Conservation (phyloP, 2,797 vertebrate genomes). For the Nyctibius grandis region DNA sequence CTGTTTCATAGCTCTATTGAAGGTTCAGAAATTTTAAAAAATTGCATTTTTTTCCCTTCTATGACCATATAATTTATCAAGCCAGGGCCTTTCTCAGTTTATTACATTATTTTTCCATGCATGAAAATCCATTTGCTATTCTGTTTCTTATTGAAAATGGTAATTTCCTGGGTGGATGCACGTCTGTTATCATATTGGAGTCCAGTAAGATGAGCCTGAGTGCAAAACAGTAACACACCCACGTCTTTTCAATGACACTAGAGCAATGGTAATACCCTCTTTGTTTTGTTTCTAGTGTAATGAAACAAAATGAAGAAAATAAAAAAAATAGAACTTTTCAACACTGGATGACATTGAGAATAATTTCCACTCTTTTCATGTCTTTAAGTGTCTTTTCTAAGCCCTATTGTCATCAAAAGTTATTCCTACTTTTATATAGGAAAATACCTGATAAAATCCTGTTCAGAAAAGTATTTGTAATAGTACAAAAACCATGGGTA, state of each 20-base stretch:
- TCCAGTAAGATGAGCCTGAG: constrained; percentile 13
- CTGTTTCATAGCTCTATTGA: constrained; percentile 26
- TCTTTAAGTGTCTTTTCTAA: background rate
- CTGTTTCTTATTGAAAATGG: constrained; percentile 63
- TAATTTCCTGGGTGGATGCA: constrained; percentile 61
- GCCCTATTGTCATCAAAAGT: background rate
- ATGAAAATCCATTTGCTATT: constrained; percentile 58
- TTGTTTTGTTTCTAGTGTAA: background rate
- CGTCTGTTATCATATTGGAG: constrained; percentile 33
- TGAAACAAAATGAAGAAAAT: background rate
- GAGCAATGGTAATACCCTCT: background rate
- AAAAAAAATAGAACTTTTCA: background rate
- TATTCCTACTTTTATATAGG: background rate
- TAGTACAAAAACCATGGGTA: background rate
- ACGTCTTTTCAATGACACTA: background rate
- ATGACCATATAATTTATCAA: constrained; percentile 50
- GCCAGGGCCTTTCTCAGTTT: constrained; percentile 23
- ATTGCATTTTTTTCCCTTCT: background rate
- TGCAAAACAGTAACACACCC: background rate
- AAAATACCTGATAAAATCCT: background rate
- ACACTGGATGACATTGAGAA: background rate
- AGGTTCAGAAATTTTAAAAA: constrained; percentile 29
- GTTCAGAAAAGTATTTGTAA: background rate
- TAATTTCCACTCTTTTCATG: background rate
- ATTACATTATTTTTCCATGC: constrained; percentile 56